A percentile compares a stretch with the other conserved stretches of the same genome.
These are phyloP conservation scores for Metacarcinus magister DNA, from an alignment of 2,888 invertebrate genomes.

Conservation along the genomic window DNA sequence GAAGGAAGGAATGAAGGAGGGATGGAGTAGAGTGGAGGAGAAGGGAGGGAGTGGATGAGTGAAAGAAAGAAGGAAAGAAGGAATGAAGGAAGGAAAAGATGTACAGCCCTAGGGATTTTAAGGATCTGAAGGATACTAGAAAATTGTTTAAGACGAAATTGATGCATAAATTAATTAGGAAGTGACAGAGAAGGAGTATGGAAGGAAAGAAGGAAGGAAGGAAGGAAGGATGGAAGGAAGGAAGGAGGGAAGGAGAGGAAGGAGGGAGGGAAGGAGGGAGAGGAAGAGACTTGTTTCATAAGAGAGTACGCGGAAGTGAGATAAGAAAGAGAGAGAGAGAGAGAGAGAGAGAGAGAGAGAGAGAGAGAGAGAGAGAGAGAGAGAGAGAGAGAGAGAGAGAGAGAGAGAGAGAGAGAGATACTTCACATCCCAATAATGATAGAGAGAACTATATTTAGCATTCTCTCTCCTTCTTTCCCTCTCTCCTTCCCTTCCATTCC, in stretches of 20 bases:
- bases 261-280: constrained; percentile 15
- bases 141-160: neutral
- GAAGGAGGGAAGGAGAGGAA: neutral
- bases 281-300: neutral
- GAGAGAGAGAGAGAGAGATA: too few species aligned
- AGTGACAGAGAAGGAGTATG: neutral
- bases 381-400: too few species aligned
- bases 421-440: too few species aligned
- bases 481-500: neutral
- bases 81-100: neutral
- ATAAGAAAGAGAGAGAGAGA: too few species aligned
- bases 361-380: too few species aligned
- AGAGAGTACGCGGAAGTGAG: too few species aligned
- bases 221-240: neutral
- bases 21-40: neutral
- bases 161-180: neutral
- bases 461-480: neutral
- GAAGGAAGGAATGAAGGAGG: neutral
- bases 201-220: neutral
- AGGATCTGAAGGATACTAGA: neutral
- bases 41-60: neutral
- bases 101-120: neutral
- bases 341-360: too few species aligned
- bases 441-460: too few species aligned
- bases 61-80: neutral